phyloP scores from a whole-genome alignment of 2,888 invertebrate genomes.

The Catocala fraxini region DNA sequence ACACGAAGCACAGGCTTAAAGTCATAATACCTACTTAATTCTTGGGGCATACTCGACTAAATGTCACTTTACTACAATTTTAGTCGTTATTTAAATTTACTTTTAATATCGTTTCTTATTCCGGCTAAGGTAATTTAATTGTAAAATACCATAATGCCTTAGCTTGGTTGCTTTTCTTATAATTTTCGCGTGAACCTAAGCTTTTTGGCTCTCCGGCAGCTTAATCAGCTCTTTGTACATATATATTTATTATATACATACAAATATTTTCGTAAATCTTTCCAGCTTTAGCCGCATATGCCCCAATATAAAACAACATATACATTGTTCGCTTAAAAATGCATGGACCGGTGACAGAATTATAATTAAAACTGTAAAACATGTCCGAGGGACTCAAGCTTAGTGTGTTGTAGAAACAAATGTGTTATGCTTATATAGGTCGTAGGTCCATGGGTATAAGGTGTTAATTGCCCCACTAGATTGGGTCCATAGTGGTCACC shows the following conservation, averaged over 20 bases:
- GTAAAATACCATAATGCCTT: conserved; percentile 14
- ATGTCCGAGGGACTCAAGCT: conserved; percentile 71
- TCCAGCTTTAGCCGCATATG: conserved; percentile 41
- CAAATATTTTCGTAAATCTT: neutral
- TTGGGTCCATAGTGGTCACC: conserved; percentile 71
- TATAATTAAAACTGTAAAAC: conserved; percentile 46
- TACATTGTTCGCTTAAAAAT: conserved; percentile 71
- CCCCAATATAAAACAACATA: conserved; percentile 42
- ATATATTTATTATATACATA: conserved; percentile 6
- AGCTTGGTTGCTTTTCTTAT: conserved; percentile 18
- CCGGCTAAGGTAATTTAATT: conserved; percentile 14
- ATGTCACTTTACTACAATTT: conserved; percentile 2
- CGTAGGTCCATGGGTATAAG: conserved; percentile 70
- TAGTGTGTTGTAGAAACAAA: conserved; percentile 82
- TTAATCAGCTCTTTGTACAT: conserved; percentile 30
- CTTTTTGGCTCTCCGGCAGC: conserved; percentile 24
- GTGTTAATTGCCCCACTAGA: conserved; percentile 63
- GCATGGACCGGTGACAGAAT: conserved; percentile 83
- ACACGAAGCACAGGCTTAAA: conserved; percentile 53
- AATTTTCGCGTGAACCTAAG: conserved; percentile 18
- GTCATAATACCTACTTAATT: conserved; percentile 40
- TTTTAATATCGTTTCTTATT: conserved; percentile 2
- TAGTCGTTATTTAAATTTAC: neutral
- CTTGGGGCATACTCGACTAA: conserved; percentile 43
- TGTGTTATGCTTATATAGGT: conserved; percentile 71